A percentile compares a stretch with the other conserved stretches of the same genome.
phyloP scores from a whole-genome alignment of 2,113 vertebrate species.

The Eira barbara region DNA sequence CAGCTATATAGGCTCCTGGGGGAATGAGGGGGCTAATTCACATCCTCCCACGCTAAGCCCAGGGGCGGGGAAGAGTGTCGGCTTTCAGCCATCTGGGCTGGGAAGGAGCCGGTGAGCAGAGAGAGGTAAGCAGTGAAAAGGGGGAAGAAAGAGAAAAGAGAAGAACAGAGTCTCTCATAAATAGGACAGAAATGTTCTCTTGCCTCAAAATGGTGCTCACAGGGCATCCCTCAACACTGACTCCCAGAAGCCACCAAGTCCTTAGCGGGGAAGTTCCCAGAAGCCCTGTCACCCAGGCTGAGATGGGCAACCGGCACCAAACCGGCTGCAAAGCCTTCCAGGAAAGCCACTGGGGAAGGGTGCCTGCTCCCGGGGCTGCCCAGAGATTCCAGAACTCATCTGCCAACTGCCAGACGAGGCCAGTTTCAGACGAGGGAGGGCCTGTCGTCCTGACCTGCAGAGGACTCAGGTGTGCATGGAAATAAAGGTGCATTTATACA shows the following conservation, averaged over 20 bases:
- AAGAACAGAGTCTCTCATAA: neutral
- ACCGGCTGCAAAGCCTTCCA: neutral
- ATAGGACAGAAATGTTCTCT: neutral
- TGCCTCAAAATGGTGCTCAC: neutral
- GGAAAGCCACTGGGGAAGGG: neutral
- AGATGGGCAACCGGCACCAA: neutral
- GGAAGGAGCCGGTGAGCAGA: neutral
- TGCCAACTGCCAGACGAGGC: too few relatives aligned
- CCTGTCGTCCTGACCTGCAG: too few relatives aligned
- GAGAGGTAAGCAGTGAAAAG: neutral
- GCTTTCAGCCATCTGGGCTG: neutral
- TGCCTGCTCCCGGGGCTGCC: neutral
- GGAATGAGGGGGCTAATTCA: neutral
- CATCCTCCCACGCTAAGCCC: neutral
- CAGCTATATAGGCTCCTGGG: conserved; percentile 30
- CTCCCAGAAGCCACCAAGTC: neutral
- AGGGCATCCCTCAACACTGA: neutral
- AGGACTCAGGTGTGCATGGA: neutral
- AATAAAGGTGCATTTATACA: rapidly evolving
- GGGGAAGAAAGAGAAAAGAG: neutral
- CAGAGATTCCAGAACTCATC: neutral
- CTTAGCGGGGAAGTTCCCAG: neutral
- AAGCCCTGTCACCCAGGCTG: neutral
- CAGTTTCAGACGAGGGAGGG: neutral
- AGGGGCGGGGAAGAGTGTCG: neutral